These are phyloP conservation scores for Neria commutata DNA, from an alignment of 2,888 invertebrate species.

Conservation along the genomic window DNA sequence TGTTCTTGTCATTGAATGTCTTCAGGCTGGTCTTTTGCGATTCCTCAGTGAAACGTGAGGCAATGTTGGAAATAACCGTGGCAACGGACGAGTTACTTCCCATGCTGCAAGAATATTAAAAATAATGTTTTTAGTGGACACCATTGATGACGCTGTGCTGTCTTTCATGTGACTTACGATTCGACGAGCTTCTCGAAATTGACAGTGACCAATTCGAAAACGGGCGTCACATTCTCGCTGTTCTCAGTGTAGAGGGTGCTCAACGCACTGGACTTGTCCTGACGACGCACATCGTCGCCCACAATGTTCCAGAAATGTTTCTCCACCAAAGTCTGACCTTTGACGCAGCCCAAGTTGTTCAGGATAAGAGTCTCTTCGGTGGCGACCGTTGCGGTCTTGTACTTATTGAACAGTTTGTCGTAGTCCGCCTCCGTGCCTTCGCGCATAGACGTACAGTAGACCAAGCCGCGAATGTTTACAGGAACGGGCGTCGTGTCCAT, in stretches of 20 bases:
- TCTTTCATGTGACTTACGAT: constrained; percentile 46
- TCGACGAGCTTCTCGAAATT: constrained; percentile 37
- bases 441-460: constrained; percentile 79
- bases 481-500: constrained; percentile 56
- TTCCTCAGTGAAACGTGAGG: constrained; percentile 52
- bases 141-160: neutral
- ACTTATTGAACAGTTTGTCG: constrained; percentile 70
- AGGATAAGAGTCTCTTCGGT: constrained; percentile 74
- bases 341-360: constrained; percentile 72
- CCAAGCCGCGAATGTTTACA: constrained; percentile 71
- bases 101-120: constrained; percentile 39
- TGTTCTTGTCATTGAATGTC: constrained; percentile 43
- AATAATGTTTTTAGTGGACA: neutral
- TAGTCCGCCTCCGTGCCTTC: constrained; percentile 70
- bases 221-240: constrained; percentile 65
- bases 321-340: constrained; percentile 64
- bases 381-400: constrained; percentile 67
- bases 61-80: constrained; percentile 51
- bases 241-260: constrained; percentile 65
- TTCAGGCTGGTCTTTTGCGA: constrained; percentile 43
- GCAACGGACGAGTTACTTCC: constrained; percentile 52
- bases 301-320: constrained; percentile 64
- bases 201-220: constrained; percentile 63
- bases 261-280: constrained; percentile 56
- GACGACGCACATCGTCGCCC: constrained; percentile 56